Percentiles rank a stretch among this genome's conserved stretches.
Conservation (phyloP, 2,113 vertebrate genomes). For the Microcebus griseorufus region DNA sequence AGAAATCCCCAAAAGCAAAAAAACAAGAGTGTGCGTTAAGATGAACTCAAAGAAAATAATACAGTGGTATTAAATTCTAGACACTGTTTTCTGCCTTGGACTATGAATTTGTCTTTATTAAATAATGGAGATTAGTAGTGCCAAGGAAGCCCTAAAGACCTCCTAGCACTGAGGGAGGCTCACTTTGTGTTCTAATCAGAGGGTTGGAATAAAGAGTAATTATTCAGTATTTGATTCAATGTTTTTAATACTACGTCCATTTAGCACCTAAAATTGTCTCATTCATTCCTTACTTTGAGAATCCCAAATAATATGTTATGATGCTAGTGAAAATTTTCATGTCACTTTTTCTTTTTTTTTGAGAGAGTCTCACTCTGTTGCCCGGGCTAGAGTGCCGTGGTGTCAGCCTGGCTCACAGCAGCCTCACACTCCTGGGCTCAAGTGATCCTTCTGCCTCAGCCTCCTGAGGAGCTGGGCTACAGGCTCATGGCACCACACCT, state of each 20-base stretch:
- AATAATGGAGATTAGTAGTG: not conserved
- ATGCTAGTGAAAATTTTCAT: not conserved
- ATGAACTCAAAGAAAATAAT: not conserved
- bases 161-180: not conserved
- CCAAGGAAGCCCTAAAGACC: not conserved
- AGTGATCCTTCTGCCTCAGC: too few relatives aligned
- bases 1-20: too few relatives aligned
- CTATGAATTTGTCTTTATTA: not conserved
- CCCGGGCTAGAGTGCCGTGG: too few relatives aligned
- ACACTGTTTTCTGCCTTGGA: not conserved
- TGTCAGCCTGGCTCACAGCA: too few relatives aligned
- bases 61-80: not conserved
- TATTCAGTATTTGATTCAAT: not conserved
- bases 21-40: not conserved
- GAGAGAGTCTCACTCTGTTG: too few relatives aligned
- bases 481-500: too few relatives aligned
- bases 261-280: not conserved
- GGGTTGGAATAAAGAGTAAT: not conserved
- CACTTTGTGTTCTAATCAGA: not conserved
- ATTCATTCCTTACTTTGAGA: not conserved
- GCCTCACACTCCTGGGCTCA: too few relatives aligned
- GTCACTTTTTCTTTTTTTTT: not conserved
- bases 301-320: not conserved
- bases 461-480: too few relatives aligned
- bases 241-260: not conserved